Percentiles rank a stretch among this genome's conserved stretches.
Evolutionary conservation across 2,113 vertebrate species (phyloP).

Genomic region (Tragelaphus buxtoni): DNA sequence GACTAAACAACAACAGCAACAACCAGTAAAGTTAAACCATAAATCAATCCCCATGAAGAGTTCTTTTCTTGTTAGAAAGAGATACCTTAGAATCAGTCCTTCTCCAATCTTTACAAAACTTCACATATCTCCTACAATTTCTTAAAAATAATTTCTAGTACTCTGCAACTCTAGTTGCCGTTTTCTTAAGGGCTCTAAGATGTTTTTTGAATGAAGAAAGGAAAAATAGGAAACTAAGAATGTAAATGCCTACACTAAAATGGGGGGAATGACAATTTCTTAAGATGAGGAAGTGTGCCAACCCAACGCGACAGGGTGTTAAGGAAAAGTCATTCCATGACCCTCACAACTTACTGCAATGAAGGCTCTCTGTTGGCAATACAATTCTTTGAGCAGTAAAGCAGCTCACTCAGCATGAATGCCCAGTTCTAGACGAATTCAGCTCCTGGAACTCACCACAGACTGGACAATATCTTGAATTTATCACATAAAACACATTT

Average conservation of each 20-base stretch:
- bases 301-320: neutral
- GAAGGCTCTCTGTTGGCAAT: neutral
- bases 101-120: neutral
- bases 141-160: neutral
- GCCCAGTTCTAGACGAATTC: neutral
- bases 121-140: neutral
- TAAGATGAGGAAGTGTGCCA: neutral
- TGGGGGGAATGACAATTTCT: neutral
- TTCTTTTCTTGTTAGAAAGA: neutral
- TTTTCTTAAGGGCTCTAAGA: neutral
- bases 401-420: neutral
- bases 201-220: neutral
- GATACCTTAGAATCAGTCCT: neutral
- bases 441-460: neutral
- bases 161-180: neutral
- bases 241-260: neutral
- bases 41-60: neutral
- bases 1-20: neutral
- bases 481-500: conserved; percentile 6
- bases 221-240: neutral
- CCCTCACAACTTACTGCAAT: neutral
- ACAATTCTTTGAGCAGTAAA: neutral
- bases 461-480: neutral
- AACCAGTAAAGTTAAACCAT: neutral
- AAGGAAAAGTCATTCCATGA: neutral